Base-by-base conservation (phyloP, 2,797 vertebrate genomes). In the Typhlichthys subterraneus region DNA sequence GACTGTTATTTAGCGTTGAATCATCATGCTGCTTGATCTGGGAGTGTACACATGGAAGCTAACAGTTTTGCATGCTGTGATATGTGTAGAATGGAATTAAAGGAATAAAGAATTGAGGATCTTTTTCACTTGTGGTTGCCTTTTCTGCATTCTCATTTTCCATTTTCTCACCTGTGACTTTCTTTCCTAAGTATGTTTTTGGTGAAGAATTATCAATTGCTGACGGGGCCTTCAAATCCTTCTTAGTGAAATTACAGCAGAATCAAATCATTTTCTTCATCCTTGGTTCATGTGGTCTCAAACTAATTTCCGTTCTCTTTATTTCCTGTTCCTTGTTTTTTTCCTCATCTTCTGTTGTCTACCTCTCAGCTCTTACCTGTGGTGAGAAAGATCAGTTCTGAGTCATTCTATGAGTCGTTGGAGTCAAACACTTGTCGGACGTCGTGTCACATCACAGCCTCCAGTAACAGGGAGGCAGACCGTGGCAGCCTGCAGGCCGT, bases 331-430 rank as follows among this genome's bases (percentile, higher is more conserved):
- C 46, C 70, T 63, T 70, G 14, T 49, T 67, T 64, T 50, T 53
- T 15, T 58, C 31, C 65, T 13, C 23, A n/a, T 23, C 51, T 17
- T 87, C 91, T 85, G 92, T 82, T 89, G 86, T 71, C 79, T 87
- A 91, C 88, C 88, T 84, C 91, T 92, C 93, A 96, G 95, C 90
- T 95, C 92, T 93, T 95, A 85, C 94, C 95, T 90, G 85, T 94
- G 93, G 91, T 92, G 89, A 92, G 94, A 94, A 95, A 93, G 90
- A 94, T 95, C 91, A 95, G 94, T 90, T 84, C 95, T 84, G 91
- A 95, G 92, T 95, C 92, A 77, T 97, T 94, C 94, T 97, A 94
- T 95, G 93, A 94, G 93, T 95, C 94, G 92, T 94, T 95, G 93
- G 93, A 97, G 81, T 94, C 94, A 89, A 95, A 96, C 87, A 95